Evolutionary conservation across 2,797 vertebrate species (phyloP).

Genomic region (Paedocypris micromegethes): DNA sequence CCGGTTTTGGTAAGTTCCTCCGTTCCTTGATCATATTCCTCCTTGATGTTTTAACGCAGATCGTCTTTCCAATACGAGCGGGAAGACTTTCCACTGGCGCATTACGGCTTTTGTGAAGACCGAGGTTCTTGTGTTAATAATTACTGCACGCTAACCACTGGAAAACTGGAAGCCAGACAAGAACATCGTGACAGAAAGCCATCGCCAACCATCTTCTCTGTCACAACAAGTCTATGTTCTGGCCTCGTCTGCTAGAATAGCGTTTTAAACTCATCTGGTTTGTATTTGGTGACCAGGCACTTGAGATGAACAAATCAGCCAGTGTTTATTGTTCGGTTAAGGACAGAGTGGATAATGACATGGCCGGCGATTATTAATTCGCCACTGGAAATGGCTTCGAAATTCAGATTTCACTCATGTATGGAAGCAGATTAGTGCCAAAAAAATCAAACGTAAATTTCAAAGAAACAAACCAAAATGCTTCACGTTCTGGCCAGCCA

Average conservation of each 20-base stretch:
- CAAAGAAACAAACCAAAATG: too few relatives aligned
- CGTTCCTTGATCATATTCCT: constrained; percentile 7
- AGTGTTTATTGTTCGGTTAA: constrained; percentile 9
- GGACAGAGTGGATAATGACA: not conserved
- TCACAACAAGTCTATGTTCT: constrained; percentile 23
- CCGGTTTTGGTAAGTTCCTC: constrained; percentile 68
- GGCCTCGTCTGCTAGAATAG: constrained; percentile 16
- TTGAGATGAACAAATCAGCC: constrained; percentile 14
- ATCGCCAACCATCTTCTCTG: constrained; percentile 27
- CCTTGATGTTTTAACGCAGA: constrained; percentile 23
- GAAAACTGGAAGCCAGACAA: constrained; percentile 38
- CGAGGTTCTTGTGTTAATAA: constrained; percentile 37
- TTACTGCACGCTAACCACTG: constrained; percentile 39
- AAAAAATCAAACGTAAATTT: too few relatives aligned
- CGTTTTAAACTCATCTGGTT: constrained; percentile 5
- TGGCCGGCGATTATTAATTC: not conserved
- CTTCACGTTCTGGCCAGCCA: too few relatives aligned
- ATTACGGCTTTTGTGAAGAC: constrained; percentile 26
- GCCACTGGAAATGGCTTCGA: too few relatives aligned
- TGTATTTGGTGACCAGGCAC: constrained; percentile 17
- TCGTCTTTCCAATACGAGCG: constrained; percentile 23
- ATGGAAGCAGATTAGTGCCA: too few relatives aligned
- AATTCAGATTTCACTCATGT: too few relatives aligned
- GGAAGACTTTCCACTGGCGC: constrained; percentile 15
- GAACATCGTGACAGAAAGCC: constrained; percentile 2